Base-by-base conservation (phyloP, 2,888 invertebrate species). In the Cosmia pyralina region DNA sequence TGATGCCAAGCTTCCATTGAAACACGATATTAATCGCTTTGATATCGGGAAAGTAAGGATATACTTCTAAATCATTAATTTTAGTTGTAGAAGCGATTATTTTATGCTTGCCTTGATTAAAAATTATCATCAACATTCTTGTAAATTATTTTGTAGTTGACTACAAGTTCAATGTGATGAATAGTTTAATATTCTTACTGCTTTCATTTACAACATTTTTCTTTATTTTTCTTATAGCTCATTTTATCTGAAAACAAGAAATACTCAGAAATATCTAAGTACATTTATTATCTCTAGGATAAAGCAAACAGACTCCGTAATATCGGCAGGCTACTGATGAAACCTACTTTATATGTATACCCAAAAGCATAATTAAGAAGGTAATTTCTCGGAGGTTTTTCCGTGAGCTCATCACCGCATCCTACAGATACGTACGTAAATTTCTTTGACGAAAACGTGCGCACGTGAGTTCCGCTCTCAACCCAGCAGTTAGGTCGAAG, bases 291-390 rank as follows among this genome's bases (percentile, higher is more conserved):
- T 53, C 4, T 48, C 46, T 57, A n/a, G 57, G 48, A 59, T 41
- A 55, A 62, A 22, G 52, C 57, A 77, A 63, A 76, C 81, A 64
- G 58, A 48, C 48, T 63, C 19, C 17, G 28, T 48, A 64, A 75
- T 64, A 75, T 53, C 59, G 75, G 75, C 22, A 50, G 58, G 38
- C 48, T 44, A 59, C 75, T 59, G 55, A 67, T 63, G 48, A 41
- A 66, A 48, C 62, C 82, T 76, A 63, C 82, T 76, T 77, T 81
- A 77, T 58, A 77, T 76, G 77, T 62, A 81, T 57, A 63, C 62
- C 68, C 77, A 77, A 69, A 82, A 78, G 66, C 83, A 78, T 82
- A 82, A 79, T 79, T 82, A 83, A 67, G 79, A 55, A 79, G 79
- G 79, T 72, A 79, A 79, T 83, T 82, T 79, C 62, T 79, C 66